phyloP scores from a whole-genome alignment of 2,797 vertebrate genomes.

The Melanotaenia nigrans region DNA sequence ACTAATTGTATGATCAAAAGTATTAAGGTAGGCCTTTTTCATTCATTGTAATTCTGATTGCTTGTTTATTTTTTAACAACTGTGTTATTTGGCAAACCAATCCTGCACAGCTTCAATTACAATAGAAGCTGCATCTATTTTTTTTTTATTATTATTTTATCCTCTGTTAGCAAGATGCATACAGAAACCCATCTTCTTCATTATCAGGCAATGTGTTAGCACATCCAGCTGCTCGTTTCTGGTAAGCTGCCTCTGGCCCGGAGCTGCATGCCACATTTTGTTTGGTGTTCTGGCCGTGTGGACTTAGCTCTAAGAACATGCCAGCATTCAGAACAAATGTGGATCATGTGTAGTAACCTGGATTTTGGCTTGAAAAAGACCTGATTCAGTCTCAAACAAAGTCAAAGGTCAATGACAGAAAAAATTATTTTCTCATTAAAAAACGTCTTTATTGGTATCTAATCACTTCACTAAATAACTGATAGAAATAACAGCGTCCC shows the following conservation, averaged over 20 bases:
- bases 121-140: background rate
- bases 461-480: too few relatives aligned
- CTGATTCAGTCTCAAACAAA: background rate
- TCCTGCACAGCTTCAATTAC: background rate
- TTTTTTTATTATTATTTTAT: background rate
- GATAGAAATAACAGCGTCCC: too few relatives aligned
- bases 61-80: background rate
- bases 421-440: too few relatives aligned
- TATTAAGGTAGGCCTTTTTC: background rate
- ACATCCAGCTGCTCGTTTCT: background rate
- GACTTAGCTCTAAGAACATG: background rate
- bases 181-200: background rate
- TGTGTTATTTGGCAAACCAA: background rate
- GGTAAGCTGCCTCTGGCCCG: background rate
- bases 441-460: too few relatives aligned
- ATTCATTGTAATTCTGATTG: background rate
- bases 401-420: too few relatives aligned
- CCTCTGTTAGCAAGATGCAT: background rate
- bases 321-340: background rate
- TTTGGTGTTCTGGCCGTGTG: background rate
- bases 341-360: background rate
- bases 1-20: background rate
- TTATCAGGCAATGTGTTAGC: background rate
- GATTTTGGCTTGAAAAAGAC: background rate
- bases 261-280: background rate